Conservation (phyloP, 2,113 vertebrate species). For the Uropsilus gracilis region DNA sequence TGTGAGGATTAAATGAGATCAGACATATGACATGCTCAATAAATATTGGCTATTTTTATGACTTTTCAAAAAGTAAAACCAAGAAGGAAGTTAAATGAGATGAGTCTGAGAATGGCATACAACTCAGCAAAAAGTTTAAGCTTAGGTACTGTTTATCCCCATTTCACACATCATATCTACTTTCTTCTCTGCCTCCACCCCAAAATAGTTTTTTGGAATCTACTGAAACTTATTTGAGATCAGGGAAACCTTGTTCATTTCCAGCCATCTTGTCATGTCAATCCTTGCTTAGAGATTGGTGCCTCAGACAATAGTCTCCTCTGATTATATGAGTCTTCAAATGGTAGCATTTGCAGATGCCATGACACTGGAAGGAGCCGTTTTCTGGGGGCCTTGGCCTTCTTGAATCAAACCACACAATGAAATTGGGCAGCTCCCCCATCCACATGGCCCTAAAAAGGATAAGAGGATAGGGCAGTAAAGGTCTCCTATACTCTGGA, state of each 20-base stretch:
- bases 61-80: constrained; percentile 24
- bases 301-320: not conserved
- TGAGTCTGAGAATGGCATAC: not conserved
- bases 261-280: not conserved
- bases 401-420: too few relatives aligned
- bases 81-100: not conserved
- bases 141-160: not conserved
- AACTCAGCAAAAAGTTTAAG: not conserved
- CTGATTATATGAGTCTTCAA: not conserved
- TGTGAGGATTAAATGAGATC: not conserved
- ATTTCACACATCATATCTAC: not conserved
- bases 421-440: rapidly evolving
- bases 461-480: not conserved
- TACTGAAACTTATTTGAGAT: not conserved
- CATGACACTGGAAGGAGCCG: not conserved
- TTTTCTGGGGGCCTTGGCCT: too few relatives aligned
- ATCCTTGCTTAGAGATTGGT: not conserved
- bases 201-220: not conserved
- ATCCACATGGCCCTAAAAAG: not conserved
- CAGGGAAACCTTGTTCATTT: not conserved
- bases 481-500: not conserved
- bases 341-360: not conserved
- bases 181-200: not conserved
- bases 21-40: too few relatives aligned
- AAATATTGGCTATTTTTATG: constrained; percentile 48